phyloP scores from a whole-genome alignment of 2,797 vertebrate genomes.

The Xenopus petersii region DNA sequence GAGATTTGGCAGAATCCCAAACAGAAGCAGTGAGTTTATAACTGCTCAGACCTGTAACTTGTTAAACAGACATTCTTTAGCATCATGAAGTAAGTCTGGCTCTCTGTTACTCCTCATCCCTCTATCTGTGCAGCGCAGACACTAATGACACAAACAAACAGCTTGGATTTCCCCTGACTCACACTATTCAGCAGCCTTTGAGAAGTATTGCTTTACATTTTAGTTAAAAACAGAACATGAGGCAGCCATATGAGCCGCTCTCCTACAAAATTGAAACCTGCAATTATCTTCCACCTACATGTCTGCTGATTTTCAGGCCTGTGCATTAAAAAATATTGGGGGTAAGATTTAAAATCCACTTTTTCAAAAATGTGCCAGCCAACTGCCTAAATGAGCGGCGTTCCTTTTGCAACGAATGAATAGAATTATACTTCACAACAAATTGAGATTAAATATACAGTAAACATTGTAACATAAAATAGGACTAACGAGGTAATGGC shows the following conservation, averaged over 20 bases:
- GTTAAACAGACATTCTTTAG: background rate
- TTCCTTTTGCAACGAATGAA: too few species aligned
- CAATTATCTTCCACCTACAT: background rate
- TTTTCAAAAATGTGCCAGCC: too few species aligned
- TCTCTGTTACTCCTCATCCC: background rate
- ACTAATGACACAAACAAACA: background rate
- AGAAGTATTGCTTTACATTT: background rate
- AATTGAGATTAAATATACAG: too few species aligned
- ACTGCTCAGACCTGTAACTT: conserved; percentile 14
- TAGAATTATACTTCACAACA: too few species aligned
- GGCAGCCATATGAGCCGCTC: background rate
- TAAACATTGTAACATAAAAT: too few species aligned
- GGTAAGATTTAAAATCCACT: too few species aligned
- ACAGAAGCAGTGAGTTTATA: conserved; percentile 31
- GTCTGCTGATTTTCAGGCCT: background rate
- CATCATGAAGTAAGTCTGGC: background rate
- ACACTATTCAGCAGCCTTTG: background rate
- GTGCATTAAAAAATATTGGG: background rate
- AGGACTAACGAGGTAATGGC: too few species aligned
- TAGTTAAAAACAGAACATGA: too few species aligned
- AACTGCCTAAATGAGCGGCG: too few species aligned
- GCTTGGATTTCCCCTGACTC: background rate
- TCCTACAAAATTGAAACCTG: too few species aligned
- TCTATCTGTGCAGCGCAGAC: background rate
- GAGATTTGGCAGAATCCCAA: conserved; percentile 18